Evolutionary conservation across 2,888 invertebrate species (phyloP).

Genomic region (Rotaria magnacalcarata): DNA sequence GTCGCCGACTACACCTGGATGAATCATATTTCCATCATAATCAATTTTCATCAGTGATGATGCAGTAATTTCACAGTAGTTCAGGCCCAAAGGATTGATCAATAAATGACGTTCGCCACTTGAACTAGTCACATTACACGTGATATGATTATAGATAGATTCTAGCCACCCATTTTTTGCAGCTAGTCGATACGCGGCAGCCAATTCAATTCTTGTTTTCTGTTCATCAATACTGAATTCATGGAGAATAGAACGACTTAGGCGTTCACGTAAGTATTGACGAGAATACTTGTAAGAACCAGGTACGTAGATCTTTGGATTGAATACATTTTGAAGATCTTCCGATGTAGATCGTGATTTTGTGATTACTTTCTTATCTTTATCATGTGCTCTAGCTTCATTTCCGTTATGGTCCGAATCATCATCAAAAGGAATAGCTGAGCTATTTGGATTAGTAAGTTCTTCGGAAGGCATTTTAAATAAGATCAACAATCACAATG

Average conservation of each 20-base stretch:
- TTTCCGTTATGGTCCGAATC: no score
- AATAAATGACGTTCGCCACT: slow-evolving; percentile 88
- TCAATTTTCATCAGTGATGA: slow-evolving; percentile 82
- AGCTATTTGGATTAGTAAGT: no score
- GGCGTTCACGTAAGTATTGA: slow-evolving; percentile 9
- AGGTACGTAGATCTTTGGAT: slow-evolving; percentile 7
- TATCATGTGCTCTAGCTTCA: no score
- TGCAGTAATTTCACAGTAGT: slow-evolving; percentile 90
- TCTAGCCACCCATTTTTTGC: slow-evolving; percentile 95
- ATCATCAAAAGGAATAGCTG: no score
- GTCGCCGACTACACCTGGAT: slow-evolving; percentile 42
- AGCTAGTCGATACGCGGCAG: slow-evolving; percentile 85
- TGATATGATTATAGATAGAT: slow-evolving; percentile 81
- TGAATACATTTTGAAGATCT: slow-evolving; percentile 20
- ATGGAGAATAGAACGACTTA: slow-evolving; percentile 17
- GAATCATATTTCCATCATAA: slow-evolving; percentile 55
- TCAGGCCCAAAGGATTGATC: slow-evolving; percentile 73
- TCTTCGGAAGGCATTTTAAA: no score
- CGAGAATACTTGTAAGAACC: slow-evolving; percentile 11
- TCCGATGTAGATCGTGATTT: not conserved
- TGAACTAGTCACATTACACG: slow-evolving; percentile 62
- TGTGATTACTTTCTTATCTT: not conserved
- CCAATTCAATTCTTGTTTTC: slow-evolving; percentile 66
- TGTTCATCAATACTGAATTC: slow-evolving; percentile 24
- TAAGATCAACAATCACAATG: no score